Evolutionary conservation across 2,888 invertebrate genomes (phyloP), one percentile per base, ranked within the genome.

Genomic region (Tenodera sinensis): DNA sequence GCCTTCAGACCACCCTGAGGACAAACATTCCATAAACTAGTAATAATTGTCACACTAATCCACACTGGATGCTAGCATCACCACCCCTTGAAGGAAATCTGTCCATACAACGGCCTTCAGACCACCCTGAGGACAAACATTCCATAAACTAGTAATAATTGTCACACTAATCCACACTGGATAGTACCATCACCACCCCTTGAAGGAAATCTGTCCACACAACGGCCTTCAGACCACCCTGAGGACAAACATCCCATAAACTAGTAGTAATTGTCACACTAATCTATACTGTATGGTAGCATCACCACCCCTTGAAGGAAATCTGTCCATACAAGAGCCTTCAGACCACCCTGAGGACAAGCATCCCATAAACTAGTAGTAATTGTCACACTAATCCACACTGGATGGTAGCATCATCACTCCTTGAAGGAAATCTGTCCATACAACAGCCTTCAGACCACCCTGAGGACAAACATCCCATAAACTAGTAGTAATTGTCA

Each of bases 241-340:
- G 30, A 3, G 28, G 9, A 28, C 12, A 81, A 34, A 34, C 7
- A 8, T n/a, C n/a, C n/a, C n/a, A n/a, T n/a, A n/a, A n/a, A n/a
- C n/a, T n/a, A n/a, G n/a, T n/a, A n/a, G n/a, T n/a, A n/a, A n/a
- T n/a, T n/a, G n/a, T n/a, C n/a, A n/a, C n/a, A n/a, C n/a, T n/a
- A n/a, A n/a, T n/a, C n/a, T n/a, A n/a, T n/a, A n/a, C n/a, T 89
- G 20, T 89, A 42, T 4, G 83, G 87, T 9, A 90, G n/a, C 86
- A 89, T 90, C 4, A 90, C 34, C 27, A 89, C 84, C 0, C 89
- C 90, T 83, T 89, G 90, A 2, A 90, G 71, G 83, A 90, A 88
- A 84, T 90, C 89, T 3, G 89, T 89, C 89, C 90, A 90, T 12
- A 90, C 88, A 3, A 90, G 89, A 15, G 90, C 90, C 28, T 90